Conservation (phyloP, 2,113 vertebrate genomes). For the Oceanites oceanicus region DNA sequence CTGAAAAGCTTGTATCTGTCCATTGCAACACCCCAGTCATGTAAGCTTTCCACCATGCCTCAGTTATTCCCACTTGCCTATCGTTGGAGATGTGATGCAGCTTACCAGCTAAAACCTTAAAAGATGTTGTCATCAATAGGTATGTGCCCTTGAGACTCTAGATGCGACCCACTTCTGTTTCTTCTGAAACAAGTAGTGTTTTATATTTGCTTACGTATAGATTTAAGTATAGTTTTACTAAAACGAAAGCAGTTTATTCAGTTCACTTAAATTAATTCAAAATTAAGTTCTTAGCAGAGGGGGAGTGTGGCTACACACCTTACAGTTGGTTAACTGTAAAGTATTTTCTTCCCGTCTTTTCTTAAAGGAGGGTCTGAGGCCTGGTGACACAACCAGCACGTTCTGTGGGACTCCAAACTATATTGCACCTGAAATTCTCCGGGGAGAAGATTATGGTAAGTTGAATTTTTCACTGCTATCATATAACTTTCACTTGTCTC, state of each 20-base stretch:
- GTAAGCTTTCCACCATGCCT: not conserved
- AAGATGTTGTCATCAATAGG: not conserved
- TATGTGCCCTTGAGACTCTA: not conserved
- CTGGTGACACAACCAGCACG: conserved; percentile 97
- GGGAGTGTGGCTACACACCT: not conserved
- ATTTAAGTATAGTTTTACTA: not conserved
- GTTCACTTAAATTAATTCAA: not conserved
- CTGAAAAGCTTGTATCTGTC: not conserved
- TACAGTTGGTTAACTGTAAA: not conserved
- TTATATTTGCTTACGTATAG: not conserved
- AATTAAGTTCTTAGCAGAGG: not conserved
- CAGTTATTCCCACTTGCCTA: not conserved
- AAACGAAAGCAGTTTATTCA: not conserved
- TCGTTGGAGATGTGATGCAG: not conserved
- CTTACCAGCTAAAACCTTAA: not conserved
- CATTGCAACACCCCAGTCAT: not conserved
- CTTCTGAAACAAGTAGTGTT: not conserved
- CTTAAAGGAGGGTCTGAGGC: conserved; percentile 93
- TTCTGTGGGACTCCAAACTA: conserved; percentile 99
- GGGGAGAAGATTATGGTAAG: conserved; percentile 98
- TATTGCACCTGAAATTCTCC: conserved; percentile 96
- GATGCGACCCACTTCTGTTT: not conserved
- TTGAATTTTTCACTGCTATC: not conserved
- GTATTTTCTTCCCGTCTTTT: not conserved
- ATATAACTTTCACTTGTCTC: not conserved